Percentiles rank a stretch among this genome's conserved stretches.
These are phyloP conservation scores for Unio pictorum DNA, from an alignment of 2,888 invertebrate species.

Conservation along the genomic window DNA sequence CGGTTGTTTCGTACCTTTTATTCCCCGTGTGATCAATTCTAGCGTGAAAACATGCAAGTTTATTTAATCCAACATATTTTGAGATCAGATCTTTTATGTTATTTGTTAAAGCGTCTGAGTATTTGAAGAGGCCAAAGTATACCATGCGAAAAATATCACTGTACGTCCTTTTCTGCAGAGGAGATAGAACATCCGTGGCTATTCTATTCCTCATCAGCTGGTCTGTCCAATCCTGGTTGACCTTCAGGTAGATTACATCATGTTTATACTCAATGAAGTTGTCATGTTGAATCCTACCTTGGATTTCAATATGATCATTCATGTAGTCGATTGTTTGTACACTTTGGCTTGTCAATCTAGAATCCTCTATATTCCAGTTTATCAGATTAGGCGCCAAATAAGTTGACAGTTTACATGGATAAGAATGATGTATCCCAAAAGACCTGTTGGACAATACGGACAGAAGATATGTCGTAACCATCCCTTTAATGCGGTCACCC, in stretches of 20 bases:
- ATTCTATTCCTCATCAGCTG: slow-evolving; percentile 10
- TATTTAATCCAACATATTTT: slow-evolving; percentile 6
- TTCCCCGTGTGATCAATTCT: slow-evolving; percentile 11
- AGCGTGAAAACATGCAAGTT: slow-evolving; percentile 18
- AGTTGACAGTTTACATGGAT: slow-evolving; percentile 9
- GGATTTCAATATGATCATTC: slow-evolving; percentile 2
- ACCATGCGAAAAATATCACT: slow-evolving; percentile 15
- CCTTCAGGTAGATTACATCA: slow-evolving; percentile 11
- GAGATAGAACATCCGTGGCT: slow-evolving; percentile 8
- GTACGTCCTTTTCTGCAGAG: slow-evolving; percentile 6
- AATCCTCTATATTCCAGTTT: slow-evolving; percentile 10
- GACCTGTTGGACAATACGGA: slow-evolving; percentile 10
- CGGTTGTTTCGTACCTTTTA: slow-evolving; percentile 5
- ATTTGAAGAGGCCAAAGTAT: slow-evolving; percentile 15
- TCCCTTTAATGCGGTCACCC: slow-evolving; percentile 21
- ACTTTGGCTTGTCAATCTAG: neutral
- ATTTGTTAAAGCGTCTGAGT: slow-evolving; percentile 1
- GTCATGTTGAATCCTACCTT: slow-evolving; percentile 2
- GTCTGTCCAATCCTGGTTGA: slow-evolving; percentile 18
- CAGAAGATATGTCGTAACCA: slow-evolving; percentile 14
- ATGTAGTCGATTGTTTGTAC: slow-evolving; percentile 7
- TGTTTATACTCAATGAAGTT: slow-evolving; percentile 1
- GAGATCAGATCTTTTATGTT: slow-evolving; percentile 3
- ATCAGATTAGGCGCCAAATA: slow-evolving; percentile 15
- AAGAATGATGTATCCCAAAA: slow-evolving; percentile 11